Evolutionary conservation across 2,797 vertebrate genomes (phyloP).

Genomic region (Bradypus variegatus): DNA sequence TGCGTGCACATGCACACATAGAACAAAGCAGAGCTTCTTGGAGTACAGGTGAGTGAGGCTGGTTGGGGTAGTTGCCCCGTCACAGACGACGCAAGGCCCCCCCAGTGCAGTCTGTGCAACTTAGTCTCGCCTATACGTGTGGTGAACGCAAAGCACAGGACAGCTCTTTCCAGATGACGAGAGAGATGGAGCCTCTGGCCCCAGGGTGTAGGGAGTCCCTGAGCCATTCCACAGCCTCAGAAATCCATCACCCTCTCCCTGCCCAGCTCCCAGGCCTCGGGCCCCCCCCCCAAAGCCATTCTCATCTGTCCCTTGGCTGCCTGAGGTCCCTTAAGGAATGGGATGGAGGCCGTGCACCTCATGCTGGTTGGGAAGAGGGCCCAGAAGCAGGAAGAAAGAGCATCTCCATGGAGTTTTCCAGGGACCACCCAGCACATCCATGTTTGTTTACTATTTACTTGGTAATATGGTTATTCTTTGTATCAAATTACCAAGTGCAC

Average conservation of each 20-base stretch:
- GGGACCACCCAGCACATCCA: background rate
- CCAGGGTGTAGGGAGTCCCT: background rate
- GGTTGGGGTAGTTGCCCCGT: background rate
- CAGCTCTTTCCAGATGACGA: fast-evolving
- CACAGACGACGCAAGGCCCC: background rate
- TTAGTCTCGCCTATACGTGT: background rate
- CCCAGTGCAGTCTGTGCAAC: background rate
- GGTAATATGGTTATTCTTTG: background rate
- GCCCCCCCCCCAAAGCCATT: background rate
- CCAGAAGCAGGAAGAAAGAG: background rate
- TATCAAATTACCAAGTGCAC: background rate
- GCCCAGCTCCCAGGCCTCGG: background rate
- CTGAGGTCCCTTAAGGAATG: background rate
- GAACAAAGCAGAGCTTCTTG: background rate
- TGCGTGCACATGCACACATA: background rate
- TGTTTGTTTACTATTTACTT: background rate
- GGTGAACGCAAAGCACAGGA: background rate
- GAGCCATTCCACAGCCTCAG: background rate
- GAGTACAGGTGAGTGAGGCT: background rate
- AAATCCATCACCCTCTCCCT: background rate
- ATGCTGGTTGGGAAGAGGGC: background rate
- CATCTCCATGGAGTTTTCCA: background rate
- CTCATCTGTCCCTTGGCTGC: background rate
- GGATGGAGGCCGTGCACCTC: background rate
- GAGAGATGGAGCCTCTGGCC: background rate